A percentile compares a stretch with the other conserved stretches of the same genome.
These are phyloP conservation scores for Candidula unifasciata DNA, from an alignment of 2,888 invertebrate species.

Conservation along the genomic window DNA sequence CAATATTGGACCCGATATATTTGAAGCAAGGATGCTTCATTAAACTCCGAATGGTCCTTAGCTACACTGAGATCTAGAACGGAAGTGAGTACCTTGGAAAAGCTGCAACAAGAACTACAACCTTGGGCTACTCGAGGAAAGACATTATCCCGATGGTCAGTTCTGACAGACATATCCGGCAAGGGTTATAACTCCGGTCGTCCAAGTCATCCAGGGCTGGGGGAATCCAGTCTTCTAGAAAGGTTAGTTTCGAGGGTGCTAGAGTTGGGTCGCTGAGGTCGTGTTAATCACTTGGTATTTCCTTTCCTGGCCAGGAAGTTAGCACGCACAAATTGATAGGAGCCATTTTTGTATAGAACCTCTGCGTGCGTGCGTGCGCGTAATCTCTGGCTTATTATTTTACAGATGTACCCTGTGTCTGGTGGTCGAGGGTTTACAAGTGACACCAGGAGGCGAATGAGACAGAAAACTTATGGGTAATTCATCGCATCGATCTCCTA, in stretches of 20 bases:
- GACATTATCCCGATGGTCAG: neutral
- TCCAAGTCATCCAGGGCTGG: neutral
- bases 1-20: neutral
- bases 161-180: conserved; percentile 13
- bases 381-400: too few species aligned
- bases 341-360: too few species aligned
- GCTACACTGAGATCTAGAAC: neutral
- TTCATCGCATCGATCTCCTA: too few species aligned
- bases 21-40: neutral
- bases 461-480: too few species aligned
- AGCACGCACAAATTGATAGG: neutral
- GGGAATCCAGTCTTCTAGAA: neutral
- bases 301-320: neutral
- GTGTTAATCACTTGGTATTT: neutral
- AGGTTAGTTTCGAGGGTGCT: neutral
- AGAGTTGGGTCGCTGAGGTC: neutral
- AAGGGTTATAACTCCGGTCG: neutral
- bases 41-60: neutral
- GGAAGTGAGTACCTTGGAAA: neutral
- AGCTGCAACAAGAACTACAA: neutral
- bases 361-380: too few species aligned
- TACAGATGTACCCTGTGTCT: too few species aligned
- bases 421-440: too few species aligned
- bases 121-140: neutral
- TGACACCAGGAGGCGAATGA: too few species aligned